Conservation (phyloP, 1,140 invertebrate genomes). For the Drosophila bocqueti region DNA sequence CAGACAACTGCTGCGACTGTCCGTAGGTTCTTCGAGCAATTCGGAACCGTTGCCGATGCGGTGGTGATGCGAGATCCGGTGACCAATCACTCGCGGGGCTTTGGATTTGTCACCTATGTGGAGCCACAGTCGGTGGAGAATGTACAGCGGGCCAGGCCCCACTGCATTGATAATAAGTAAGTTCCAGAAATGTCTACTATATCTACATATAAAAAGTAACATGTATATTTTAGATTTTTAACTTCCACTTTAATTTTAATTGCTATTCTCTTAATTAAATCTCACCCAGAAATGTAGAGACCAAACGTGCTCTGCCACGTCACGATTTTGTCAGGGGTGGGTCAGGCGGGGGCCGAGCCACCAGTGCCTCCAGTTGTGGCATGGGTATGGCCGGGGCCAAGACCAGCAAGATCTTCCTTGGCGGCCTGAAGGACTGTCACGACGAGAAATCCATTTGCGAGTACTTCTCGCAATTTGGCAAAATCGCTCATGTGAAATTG, state of each 20-base stretch:
- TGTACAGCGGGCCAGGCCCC: conserved; percentile 58
- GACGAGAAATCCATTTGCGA: conserved; percentile 93
- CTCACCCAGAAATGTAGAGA: conserved; percentile 93
- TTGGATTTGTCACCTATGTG: conserved; percentile 65
- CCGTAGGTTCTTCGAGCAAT: conserved; percentile 52
- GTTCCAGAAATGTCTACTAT: conserved; percentile 17
- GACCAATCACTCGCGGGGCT: conserved; percentile 65
- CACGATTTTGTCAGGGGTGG: conserved; percentile 93
- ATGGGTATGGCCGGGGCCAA: conserved; percentile 90
- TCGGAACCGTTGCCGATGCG: conserved; percentile 58
- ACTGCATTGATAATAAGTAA: conserved; percentile 84
- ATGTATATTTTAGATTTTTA: conserved; percentile 5
- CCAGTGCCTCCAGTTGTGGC: too few relatives aligned
- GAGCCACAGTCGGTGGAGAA: conserved; percentile 54
- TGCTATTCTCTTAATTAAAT: neutral
- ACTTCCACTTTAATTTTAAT: neutral
- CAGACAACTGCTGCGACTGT: conserved; percentile 49
- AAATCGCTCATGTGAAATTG: conserved; percentile 92
- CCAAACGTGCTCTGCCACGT: conserved; percentile 97
- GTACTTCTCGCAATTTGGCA: conserved; percentile 94
- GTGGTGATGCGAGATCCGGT: conserved; percentile 70
- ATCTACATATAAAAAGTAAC: neutral
- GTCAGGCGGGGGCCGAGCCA: neutral
- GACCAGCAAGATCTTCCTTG: conserved; percentile 97
- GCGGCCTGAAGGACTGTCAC: conserved; percentile 95